Evolutionary conservation across 2,888 invertebrate genomes (phyloP), one percentile per base, ranked within the genome.

Genomic region (Synanthedon myopaeformis): DNA sequence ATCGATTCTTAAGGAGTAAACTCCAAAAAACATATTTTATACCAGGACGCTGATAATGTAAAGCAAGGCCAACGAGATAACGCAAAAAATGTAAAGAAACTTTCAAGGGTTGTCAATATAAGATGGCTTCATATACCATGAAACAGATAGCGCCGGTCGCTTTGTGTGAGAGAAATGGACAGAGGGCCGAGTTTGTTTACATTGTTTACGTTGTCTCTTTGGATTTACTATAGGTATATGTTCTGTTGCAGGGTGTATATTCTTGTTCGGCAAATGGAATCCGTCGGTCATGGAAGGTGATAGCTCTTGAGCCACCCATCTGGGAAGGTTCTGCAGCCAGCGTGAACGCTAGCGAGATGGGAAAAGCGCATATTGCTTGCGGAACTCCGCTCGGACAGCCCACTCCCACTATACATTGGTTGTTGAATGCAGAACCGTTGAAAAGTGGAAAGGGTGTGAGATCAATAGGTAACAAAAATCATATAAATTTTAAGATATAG

Each of bases 371-470:
- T 10, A 69, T 86, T 0, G 65, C 73, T 0, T 89, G 90, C 48
- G 94, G 94, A 52, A 73, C 74, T 3, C 91, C 92, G 0, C 88
- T 85, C 8, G 96, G 96, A 0, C 90, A 91, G 51, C 96, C 96
- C 0, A 82, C 90, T 48, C 96, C 97, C 0, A 83, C 85, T 3
- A 89, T 96, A 42, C 91, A 92, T 59, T 97, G 97, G 97, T 85
- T 96, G 56, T 90, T 96, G 53, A 96, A 97, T 71, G 95, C 96
- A 0, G 91, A 92, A 59, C 89, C 91, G 3, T 88, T 96, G 42
- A 78, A 82, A 52, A 89, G 59, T 19, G 79, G 75, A 3, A 77
- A 78, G 35, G 77, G 74, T 3, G 63, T 82, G 8, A 72, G 63
- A 42, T 61, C 74, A 55, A 74, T 75, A 56, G 79, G 86, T 86